A percentile compares a stretch with the other conserved stretches of the same genome.
Evolutionary conservation across 2,797 vertebrate species (phyloP).

Genomic region (Phylloscopus collybita): DNA sequence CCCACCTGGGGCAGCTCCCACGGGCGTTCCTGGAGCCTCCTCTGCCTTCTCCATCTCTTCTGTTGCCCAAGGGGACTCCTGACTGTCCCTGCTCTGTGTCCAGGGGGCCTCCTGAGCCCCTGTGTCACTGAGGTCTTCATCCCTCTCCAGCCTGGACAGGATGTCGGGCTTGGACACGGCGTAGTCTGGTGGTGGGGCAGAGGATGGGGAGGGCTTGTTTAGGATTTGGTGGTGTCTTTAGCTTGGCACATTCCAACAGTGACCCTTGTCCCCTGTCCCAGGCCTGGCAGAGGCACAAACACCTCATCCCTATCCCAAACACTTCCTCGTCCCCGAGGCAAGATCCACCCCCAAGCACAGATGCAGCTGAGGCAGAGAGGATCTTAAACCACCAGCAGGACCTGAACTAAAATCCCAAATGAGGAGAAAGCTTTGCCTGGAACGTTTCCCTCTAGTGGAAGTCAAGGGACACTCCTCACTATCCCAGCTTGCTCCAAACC

Average conservation of each 20-base stretch:
- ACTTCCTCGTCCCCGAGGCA: rapidly evolving
- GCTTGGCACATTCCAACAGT: too few relatives aligned
- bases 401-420: neutral
- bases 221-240: neutral
- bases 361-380: neutral
- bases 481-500: neutral
- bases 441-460: neutral
- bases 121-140: neutral
- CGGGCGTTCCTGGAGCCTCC: neutral
- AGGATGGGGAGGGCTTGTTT: rapidly evolving
- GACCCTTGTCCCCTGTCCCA: neutral
- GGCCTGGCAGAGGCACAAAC: neutral
- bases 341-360: neutral
- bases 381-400: neutral
- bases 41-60: neutral
- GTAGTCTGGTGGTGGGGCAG: neutral
- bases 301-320: neutral
- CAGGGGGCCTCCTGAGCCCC: rapidly evolving
- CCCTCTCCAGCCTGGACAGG: slow-evolving; percentile 3
- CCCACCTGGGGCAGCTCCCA: neutral
- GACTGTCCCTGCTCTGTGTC: rapidly evolving
- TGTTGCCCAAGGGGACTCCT: neutral
- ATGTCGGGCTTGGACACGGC: slow-evolving; percentile 25
- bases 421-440: neutral
- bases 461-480: neutral